Percentiles rank a stretch among this genome's conserved stretches.
These are phyloP conservation scores for Empidonax alnorum DNA, from an alignment of 2,113 vertebrate genomes.

Conservation along the genomic window DNA sequence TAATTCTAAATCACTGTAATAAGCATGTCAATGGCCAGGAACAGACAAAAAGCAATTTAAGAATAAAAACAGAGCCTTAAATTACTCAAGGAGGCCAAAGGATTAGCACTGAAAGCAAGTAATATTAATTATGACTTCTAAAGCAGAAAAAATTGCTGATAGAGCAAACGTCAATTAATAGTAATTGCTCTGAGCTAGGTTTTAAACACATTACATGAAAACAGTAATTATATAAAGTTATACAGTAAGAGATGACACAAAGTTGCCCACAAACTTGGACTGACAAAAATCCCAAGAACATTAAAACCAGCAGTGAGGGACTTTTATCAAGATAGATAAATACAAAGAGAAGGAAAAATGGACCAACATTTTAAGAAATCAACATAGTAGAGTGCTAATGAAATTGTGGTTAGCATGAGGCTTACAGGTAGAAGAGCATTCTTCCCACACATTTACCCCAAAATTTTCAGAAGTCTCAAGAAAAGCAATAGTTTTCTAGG, in stretches of 20 bases:
- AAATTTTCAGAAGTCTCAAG: neutral
- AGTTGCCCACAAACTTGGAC: neutral
- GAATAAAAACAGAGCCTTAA: constrained; percentile 29
- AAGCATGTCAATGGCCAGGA: neutral
- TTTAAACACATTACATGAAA: constrained; percentile 24
- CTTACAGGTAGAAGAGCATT: neutral
- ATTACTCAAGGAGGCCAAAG: constrained; percentile 18
- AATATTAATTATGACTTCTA: constrained; percentile 45
- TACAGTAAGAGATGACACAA: neutral
- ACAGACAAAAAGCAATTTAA: constrained; percentile 40
- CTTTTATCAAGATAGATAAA: neutral
- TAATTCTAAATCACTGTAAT: neutral
- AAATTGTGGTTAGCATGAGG: neutral
- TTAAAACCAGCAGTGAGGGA: neutral
- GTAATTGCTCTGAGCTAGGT: constrained; percentile 10
- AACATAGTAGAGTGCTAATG: neutral
- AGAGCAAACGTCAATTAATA: neutral
- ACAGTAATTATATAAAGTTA: neutral
- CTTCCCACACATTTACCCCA: neutral
- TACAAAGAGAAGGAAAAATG: neutral
- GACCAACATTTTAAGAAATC: neutral
- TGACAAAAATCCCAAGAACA: neutral
- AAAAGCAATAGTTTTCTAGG: neutral
- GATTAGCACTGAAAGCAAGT: constrained; percentile 28
- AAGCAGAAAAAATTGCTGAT: constrained; percentile 48